Conservation (phyloP, 2,113 vertebrate species). For the Mormoops blainvillei region DNA sequence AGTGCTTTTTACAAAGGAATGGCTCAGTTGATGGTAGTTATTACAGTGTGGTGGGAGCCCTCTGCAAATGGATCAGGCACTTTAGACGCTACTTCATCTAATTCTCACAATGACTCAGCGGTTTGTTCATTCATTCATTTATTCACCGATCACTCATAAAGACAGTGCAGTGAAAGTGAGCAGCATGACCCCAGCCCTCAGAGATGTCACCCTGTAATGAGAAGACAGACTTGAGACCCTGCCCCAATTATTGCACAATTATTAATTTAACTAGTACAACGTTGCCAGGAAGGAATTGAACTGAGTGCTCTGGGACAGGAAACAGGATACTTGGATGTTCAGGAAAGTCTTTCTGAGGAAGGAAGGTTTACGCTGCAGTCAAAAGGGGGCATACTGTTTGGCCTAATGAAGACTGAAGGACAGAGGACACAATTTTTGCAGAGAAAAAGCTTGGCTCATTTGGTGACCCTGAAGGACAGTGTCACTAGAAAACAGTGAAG, state of each 20-base stretch:
- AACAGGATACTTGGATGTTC: neutral
- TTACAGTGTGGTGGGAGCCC: no score
- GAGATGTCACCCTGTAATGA: neutral
- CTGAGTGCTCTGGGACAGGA: neutral
- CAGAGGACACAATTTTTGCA: neutral
- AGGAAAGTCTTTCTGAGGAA: neutral
- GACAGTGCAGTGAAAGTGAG: neutral
- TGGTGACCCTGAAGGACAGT: accelerated
- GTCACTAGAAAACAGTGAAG: neutral
- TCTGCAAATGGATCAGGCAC: neutral
- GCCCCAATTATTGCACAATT: neutral
- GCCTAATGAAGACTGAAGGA: neutral
- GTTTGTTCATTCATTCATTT: neutral
- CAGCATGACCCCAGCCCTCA: neutral
- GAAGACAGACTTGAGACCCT: neutral
- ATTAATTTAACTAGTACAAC: neutral
- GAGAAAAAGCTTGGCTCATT: neutral
- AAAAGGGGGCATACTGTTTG: accelerated
- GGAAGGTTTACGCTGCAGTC: neutral
- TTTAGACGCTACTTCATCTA: neutral
- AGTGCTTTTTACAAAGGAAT: neutral
- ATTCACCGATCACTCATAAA: neutral
- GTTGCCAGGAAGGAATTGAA: accelerated
- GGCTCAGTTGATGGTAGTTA: neutral
- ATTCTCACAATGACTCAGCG: neutral